Percentiles rank a stretch among this genome's conserved stretches.
Evolutionary conservation across 2,888 invertebrate genomes (phyloP).

Genomic region (Pristionchus fissidentatus): DNA sequence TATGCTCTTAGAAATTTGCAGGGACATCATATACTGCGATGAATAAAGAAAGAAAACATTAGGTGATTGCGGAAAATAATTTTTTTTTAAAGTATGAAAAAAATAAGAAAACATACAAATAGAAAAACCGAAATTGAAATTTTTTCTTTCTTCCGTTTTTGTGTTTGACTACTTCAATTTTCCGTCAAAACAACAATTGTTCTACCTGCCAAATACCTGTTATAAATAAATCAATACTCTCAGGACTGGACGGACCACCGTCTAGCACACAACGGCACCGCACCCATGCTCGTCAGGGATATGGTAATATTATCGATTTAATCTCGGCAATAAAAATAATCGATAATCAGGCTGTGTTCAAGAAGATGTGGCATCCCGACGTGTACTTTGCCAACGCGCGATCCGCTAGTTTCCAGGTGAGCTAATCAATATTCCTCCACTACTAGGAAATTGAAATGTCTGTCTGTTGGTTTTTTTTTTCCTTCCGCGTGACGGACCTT

Average conservation of each 20-base stretch:
- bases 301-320: conserved; percentile 53
- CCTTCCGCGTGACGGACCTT: too few species aligned
- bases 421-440: background rate
- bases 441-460: too few species aligned
- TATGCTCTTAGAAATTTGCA: too few species aligned
- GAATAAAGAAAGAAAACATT: too few species aligned
- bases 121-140: too few species aligned
- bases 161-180: too few species aligned
- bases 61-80: too few species aligned
- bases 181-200: background rate
- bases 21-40: too few species aligned
- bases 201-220: background rate
- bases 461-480: too few species aligned
- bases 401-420: conserved; percentile 63
- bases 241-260: conserved; percentile 72
- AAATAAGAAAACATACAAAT: too few species aligned
- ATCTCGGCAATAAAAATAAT: background rate
- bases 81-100: background rate
- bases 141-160: too few species aligned
- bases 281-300: conserved; percentile 72
- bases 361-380: conserved; percentile 74
- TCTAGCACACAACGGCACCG: conserved; percentile 69
- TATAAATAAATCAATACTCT: too few species aligned
- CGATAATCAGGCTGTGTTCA: conserved; percentile 55
- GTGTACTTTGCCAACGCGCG: conserved; percentile 73